Conservation (phyloP, 1,140 invertebrate genomes). For the Epicauta chinensis region DNA sequence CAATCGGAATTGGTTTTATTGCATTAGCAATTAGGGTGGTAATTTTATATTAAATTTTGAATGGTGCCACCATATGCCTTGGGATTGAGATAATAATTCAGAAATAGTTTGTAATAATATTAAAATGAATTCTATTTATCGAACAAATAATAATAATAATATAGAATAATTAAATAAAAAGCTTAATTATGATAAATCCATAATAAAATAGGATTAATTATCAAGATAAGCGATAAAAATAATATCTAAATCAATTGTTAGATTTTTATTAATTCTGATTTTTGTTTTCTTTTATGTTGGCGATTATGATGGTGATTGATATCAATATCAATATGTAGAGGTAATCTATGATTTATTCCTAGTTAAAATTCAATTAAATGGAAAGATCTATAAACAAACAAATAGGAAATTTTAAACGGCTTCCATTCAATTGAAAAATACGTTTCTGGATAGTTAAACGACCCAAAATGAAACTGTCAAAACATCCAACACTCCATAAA, state of each 20-base stretch:
- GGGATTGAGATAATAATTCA: conserved; percentile 17
- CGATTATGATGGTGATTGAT: conserved; percentile 6
- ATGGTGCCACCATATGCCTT: conserved; percentile 14
- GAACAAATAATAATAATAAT: background rate
- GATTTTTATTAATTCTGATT: conserved; percentile 16
- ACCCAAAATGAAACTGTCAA: conserved; percentile 2
- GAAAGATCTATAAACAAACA: too few relatives aligned
- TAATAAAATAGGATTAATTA: too few relatives aligned
- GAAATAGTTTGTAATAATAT: conserved; percentile 13
- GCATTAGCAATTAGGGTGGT: conserved; percentile 3
- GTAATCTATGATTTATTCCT: too few relatives aligned
- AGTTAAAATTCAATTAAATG: background rate
- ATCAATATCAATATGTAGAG: conserved; percentile 2
- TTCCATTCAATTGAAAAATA: conserved; percentile 18
- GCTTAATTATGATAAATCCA: conserved; percentile 11
- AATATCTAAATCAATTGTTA: conserved; percentile 1
- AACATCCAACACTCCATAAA: conserved; percentile 6
- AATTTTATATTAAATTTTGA: conserved; percentile 17
- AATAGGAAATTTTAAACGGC: too few relatives aligned
- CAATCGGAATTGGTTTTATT: conserved; percentile 5
- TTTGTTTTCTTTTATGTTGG: conserved; percentile 1
- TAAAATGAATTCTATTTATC: conserved; percentile 15
- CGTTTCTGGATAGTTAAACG: conserved; percentile 5
- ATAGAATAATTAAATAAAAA: conserved; percentile 13
- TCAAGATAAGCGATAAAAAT: too few relatives aligned